These are phyloP conservation scores for Ichneumoninae sp. DNA, from an alignment of 2,888 invertebrate species.

Conservation along the genomic window DNA sequence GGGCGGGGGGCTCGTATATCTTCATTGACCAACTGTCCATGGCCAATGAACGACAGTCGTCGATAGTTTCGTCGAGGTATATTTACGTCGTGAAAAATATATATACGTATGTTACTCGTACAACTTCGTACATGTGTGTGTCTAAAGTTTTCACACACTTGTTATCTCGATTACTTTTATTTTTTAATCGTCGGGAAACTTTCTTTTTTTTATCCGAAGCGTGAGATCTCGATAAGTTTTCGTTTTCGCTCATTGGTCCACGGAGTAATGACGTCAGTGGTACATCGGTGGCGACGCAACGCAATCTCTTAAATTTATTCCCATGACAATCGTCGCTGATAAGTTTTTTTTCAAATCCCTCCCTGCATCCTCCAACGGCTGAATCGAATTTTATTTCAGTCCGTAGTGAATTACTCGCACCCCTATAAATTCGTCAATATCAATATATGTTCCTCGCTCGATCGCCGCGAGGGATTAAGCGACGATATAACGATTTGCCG, in stretches of 20 bases:
- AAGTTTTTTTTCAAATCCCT: not conserved
- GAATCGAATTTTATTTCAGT: not conserved
- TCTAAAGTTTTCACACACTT: not conserved
- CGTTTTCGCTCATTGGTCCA: constrained; percentile 33
- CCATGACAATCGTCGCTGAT: constrained; percentile 19
- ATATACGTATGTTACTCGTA: not conserved
- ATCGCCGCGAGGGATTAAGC: not conserved
- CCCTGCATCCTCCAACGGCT: not conserved
- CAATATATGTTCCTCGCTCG: not conserved
- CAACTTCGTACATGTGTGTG: not conserved
- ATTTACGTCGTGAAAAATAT: constrained; percentile 6
- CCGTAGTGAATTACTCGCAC: not conserved
- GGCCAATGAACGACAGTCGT: not conserved
- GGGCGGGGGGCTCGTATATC: not conserved
- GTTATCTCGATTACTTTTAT: not conserved
- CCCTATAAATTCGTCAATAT: not conserved
- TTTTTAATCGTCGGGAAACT: not conserved
- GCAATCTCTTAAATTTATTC: constrained; percentile 27
- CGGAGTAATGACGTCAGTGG: constrained; percentile 58
- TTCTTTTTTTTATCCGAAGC: not conserved
- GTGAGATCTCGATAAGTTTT: constrained; percentile 53
- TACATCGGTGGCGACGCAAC: not conserved
- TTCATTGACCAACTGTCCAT: constrained; percentile 20
- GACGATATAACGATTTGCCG: not conserved
- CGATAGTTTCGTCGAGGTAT: not conserved